phyloP scores from a whole-genome alignment of 2,888 invertebrate genomes.

The Orthosia gracilis region DNA sequence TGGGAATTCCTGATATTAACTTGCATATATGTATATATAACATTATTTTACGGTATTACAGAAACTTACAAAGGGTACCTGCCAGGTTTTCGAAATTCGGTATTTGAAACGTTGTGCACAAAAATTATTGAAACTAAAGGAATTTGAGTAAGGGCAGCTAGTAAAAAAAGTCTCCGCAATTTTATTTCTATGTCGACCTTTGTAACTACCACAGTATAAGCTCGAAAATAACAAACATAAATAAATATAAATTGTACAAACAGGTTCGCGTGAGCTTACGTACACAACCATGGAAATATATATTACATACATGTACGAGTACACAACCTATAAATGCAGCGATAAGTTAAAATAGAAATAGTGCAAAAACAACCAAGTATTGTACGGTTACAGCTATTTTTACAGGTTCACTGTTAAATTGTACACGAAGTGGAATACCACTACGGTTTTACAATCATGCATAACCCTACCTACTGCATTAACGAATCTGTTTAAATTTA shows the following conservation, averaged over 20 bases:
- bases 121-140: neutral
- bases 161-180: constrained; percentile 8
- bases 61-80: neutral
- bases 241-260: constrained; percentile 48
- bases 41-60: neutral
- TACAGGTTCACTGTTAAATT: no score
- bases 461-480: neutral
- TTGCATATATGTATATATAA: neutral
- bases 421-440: no score
- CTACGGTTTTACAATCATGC: neutral
- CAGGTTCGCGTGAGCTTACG: constrained; percentile 46
- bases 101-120: no score
- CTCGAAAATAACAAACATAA: no score
- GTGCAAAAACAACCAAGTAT: constrained; percentile 2
- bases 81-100: no score
- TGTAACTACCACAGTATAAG: constrained; percentile 14
- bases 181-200: constrained; percentile 25
- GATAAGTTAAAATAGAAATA: constrained; percentile 42
- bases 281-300: no score
- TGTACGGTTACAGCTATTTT: neutral
- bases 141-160: neutral
- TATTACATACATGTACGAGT: no score
- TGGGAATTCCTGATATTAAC: neutral
- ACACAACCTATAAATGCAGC: constrained; percentile 37
- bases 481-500: neutral